phyloP scores from a whole-genome alignment of 1,140 invertebrate species.

The Philotrypesis tridentata region DNA sequence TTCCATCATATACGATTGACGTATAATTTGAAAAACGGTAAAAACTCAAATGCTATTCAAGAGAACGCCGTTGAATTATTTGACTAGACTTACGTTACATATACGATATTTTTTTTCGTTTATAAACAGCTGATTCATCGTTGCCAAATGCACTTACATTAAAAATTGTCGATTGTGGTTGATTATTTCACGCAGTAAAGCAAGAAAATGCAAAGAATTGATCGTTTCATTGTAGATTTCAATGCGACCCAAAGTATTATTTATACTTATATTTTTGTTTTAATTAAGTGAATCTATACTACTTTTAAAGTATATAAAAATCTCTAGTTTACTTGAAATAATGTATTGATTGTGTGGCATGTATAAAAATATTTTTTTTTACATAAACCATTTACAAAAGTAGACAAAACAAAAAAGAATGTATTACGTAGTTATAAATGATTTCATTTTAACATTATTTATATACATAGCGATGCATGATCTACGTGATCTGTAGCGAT shows the following conservation, averaged over 20 bases:
- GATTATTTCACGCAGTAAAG: neutral
- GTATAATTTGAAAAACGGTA: neutral
- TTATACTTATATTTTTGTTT: neutral
- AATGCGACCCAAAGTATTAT: neutral
- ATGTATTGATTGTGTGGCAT: neutral
- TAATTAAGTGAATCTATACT: neutral
- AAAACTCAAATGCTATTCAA: constrained; percentile 7
- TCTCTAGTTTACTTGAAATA: neutral
- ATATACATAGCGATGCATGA: constrained; percentile 8
- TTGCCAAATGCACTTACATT: neutral
- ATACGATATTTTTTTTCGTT: neutral
- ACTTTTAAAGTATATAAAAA: neutral
- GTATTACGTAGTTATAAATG: neutral
- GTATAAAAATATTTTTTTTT: constrained; percentile 22
- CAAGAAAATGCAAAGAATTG: neutral
- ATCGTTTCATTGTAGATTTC: neutral
- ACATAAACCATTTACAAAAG: constrained; percentile 7
- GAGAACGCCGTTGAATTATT: constrained; percentile 11
- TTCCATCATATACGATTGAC: constrained; percentile 3
- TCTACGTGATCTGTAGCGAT: too few relatives aligned
- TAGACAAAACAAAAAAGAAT: constrained; percentile 1
- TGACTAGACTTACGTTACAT: constrained; percentile 25
- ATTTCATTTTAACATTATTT: constrained; percentile 11
- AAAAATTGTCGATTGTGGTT: neutral
- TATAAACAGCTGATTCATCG: neutral